A percentile compares a stretch with the other conserved stretches of the same genome.
Conservation (phyloP, 1,140 invertebrate species). For the Aplysia californica region DNA sequence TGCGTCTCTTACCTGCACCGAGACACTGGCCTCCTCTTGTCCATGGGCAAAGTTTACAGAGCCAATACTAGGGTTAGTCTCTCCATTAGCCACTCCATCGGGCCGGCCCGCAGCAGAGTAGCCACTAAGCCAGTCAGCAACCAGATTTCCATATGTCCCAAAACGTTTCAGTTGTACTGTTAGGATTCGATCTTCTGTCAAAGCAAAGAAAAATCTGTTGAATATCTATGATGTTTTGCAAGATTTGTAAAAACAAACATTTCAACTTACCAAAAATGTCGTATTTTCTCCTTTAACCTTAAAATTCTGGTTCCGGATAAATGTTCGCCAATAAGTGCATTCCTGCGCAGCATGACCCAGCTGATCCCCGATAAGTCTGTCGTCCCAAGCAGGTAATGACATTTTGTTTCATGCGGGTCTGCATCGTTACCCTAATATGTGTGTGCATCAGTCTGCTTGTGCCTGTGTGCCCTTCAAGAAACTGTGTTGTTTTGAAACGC, state of each 20-base stretch:
- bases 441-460: too few species aligned
- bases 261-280: too few species aligned
- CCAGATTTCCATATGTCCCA: slow-evolving; percentile 54
- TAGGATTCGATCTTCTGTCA: slow-evolving; percentile 19
- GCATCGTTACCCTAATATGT: too few species aligned
- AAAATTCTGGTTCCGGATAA: too few species aligned
- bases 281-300: too few species aligned
- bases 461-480: too few species aligned
- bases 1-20: slow-evolving; percentile 57
- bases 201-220: neutral
- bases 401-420: too few species aligned
- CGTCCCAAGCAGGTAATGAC: neutral
- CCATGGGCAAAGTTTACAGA: slow-evolving; percentile 49
- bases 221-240: too few species aligned
- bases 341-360: neutral
- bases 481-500: too few species aligned
- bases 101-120: slow-evolving; percentile 36
- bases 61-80: slow-evolving; percentile 42
- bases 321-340: too few species aligned
- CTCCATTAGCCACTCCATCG: slow-evolving; percentile 40
- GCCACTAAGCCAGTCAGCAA: slow-evolving; percentile 47
- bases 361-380: neutral
- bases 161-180: slow-evolving; percentile 39
- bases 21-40: slow-evolving; percentile 38
- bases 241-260: too few species aligned